Evolutionary conservation across 2,797 vertebrate species (phyloP).

Genomic region (Falco cherrug): DNA sequence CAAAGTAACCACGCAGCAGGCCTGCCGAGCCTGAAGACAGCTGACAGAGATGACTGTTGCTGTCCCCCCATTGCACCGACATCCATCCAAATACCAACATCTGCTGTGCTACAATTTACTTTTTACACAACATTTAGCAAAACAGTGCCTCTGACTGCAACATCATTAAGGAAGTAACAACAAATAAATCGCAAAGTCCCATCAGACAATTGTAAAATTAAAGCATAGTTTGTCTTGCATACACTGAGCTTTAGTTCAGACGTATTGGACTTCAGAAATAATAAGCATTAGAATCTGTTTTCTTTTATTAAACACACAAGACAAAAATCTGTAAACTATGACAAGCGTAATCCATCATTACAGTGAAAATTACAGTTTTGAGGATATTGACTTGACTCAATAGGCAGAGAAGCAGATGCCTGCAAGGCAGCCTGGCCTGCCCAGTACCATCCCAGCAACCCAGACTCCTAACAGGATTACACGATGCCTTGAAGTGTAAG

Average conservation of each 20-base stretch:
- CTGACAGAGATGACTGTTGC: conserved; percentile 83
- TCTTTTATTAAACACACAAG: conserved; percentile 49
- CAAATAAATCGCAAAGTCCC: conserved; percentile 76
- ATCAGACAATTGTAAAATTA: conserved; percentile 76
- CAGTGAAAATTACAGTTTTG: conserved; percentile 71
- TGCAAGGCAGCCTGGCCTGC: background rate
- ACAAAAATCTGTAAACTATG: conserved; percentile 38
- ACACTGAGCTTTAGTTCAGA: conserved; percentile 68
- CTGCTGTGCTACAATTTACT: conserved; percentile 92
- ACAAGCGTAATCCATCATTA: conserved; percentile 60
- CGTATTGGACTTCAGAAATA: conserved; percentile 56
- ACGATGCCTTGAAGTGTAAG: background rate
- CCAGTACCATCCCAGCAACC: background rate
- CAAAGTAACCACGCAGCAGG: conserved; percentile 94
- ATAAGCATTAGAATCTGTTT: conserved; percentile 30
- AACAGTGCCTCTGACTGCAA: conserved; percentile 87
- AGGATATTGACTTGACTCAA: conserved; percentile 54
- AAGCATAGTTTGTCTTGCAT: conserved; percentile 70
- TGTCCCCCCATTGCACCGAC: conserved; percentile 79
- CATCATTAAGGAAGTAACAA: conserved; percentile 81
- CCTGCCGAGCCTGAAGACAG: conserved; percentile 80
- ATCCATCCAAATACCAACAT: conserved; percentile 86
- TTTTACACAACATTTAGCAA: conserved; percentile 96
- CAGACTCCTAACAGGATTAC: conserved; percentile 44
- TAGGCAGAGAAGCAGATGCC: conserved; percentile 66